These are phyloP conservation scores for Apocrypta bakeri DNA, from an alignment of 1,140 invertebrate genomes.

Conservation along the genomic window DNA sequence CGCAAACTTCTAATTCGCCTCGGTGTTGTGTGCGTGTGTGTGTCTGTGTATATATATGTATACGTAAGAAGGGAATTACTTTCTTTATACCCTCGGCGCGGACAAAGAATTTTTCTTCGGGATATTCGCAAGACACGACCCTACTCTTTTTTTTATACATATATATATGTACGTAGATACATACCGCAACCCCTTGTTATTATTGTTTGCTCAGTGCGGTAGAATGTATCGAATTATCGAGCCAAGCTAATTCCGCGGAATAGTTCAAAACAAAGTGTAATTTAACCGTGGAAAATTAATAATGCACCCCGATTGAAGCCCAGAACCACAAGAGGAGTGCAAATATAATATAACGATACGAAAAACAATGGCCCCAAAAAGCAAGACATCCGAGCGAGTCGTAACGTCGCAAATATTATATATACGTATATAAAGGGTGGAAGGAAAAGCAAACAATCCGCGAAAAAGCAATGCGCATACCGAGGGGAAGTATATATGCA, in stretches of 20 bases:
- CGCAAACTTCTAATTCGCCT: conserved; percentile 25
- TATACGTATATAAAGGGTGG: no score
- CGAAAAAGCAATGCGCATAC: not conserved
- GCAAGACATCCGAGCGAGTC: not conserved
- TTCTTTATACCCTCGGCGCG: not conserved
- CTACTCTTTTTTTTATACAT: no score
- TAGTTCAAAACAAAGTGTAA: not conserved
- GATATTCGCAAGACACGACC: not conserved
- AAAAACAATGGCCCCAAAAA: not conserved
- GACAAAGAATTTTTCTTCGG: conserved; percentile 14
- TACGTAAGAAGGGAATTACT: not conserved
- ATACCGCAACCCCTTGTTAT: not conserved
- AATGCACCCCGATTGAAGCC: not conserved
- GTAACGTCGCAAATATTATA: not conserved
- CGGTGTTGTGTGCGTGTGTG: not conserved
- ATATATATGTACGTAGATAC: not conserved
- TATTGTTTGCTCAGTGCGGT: not conserved
- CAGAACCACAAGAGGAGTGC: not conserved
- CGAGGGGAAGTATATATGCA: not conserved
- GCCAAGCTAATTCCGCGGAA: not conserved
- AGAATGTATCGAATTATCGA: not conserved
- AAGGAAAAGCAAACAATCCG: conserved; percentile 13
- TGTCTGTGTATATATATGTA: not conserved
- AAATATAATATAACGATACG: not conserved
- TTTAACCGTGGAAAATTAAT: not conserved